Evolutionary conservation across 1,140 invertebrate genomes (phyloP).

Genomic region (Tribolium madens): DNA sequence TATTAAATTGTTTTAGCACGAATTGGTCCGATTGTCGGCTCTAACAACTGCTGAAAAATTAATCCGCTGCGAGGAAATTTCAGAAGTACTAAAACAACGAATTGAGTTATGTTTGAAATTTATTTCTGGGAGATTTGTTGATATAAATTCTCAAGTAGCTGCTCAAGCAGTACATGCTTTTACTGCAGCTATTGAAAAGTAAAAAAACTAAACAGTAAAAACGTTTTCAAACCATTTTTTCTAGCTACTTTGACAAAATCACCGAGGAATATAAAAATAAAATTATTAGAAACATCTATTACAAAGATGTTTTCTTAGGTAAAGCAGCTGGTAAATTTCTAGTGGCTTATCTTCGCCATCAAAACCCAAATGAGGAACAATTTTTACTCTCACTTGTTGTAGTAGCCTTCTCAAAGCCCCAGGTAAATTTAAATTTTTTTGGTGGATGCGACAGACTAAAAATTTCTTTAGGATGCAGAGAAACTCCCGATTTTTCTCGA

Average conservation of each 20-base stretch:
- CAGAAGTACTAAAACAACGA: not conserved
- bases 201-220: not conserved
- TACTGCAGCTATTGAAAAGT: not conserved
- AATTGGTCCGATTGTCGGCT: constrained; percentile 28
- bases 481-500: not conserved
- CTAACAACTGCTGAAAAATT: constrained; percentile 15
- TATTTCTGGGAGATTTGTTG: constrained; percentile 30
- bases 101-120: constrained; percentile 12
- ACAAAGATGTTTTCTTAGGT: constrained; percentile 22
- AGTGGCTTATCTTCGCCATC: not conserved
- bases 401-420: not conserved
- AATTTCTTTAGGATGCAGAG: not conserved
- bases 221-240: not conserved
- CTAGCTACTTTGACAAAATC: not conserved
- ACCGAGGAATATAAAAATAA: not conserved
- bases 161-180: constrained; percentile 36
- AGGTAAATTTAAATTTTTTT: not conserved
- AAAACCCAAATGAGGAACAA: not conserved
- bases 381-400: constrained; percentile 2
- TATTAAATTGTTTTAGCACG: constrained; percentile 16
- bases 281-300: not conserved
- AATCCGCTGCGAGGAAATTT: not conserved
- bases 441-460: constrained; percentile 22
- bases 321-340: constrained; percentile 39
- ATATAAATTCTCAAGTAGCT: constrained; percentile 23